Base-by-base conservation (phyloP, 2,113 vertebrate species). In the Microcebus murinus region DNA sequence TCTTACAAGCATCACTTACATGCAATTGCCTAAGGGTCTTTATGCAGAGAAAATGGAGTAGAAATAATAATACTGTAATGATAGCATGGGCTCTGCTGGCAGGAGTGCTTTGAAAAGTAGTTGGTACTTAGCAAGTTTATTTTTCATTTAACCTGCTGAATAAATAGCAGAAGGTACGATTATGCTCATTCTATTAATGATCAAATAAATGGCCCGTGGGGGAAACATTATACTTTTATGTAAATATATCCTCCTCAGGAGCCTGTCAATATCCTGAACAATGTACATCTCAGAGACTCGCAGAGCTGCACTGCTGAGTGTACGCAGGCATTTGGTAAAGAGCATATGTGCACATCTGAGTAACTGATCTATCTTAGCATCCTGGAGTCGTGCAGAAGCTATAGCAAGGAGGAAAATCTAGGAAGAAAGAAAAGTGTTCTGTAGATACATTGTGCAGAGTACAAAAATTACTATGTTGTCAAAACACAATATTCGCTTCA, bases 181-280 rank as follows among this genome's bases (percentile, higher is more conserved):
- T 87, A 39, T 74, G 23, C 12, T 76, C 73, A 82, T 91, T 87
- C 70, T 76, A 95, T 94, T 96, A 95, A 95, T 92, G 74, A 93
- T 21, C 79, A 77, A 39, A 92, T 76, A 90, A 87, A 85, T 4
- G 8, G 68, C 42, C 55, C 67, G 52, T 13, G 55, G 83, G 31
- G 76, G 52, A 83, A 90, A 79, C 27, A 48, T 74, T 94, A 86
- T 59, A 39, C 67, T 89, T 84, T 50, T 12, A 70, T 36, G 83
- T 84, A 90, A 88, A 88, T 17, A 39, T 42, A 73, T 25, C 29
- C 39, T 92, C 21, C 77, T 77, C 36, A 2, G 42, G 59, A 88
- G 57, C 31, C 65, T 90, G 48, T 80, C 79, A 61, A 50, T 31
- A 87, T 21, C 68, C 61, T 91, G 27, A 77, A 87, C 48, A 90